Base-by-base conservation (phyloP, 2,113 vertebrate species). In the Lepisosteus osseus region DNA sequence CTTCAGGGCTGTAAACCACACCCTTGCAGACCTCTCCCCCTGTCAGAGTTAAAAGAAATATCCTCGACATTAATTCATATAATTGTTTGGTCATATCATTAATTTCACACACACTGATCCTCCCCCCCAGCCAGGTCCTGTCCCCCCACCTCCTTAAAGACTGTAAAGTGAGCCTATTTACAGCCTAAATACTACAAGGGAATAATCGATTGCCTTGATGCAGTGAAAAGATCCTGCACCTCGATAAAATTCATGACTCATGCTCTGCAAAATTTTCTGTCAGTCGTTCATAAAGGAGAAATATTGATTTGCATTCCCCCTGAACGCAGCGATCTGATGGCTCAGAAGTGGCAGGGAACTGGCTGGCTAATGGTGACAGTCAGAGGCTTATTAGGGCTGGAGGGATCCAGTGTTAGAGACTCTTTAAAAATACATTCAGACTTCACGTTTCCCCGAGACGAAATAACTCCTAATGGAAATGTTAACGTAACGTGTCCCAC, bases 251-350 rank as follows among this genome's bases (percentile, higher is more conserved):
- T 42, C 64, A 42, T 47, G 64, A 45, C 42, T 66, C 47, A 44
- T 42, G 3, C 64, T 66, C 44, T n/a, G 64, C 29, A 6, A 65
- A 44, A 65, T 43, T 6, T 41, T 1, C 63, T 65, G 63, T 63
- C 61, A 65, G 62, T 45, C 47, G 47, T 66, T 44, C 6, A n/a
- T 44, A 7, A 51, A 44, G 64, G 64, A 66, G 64, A 66, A 44
- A 66, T 66, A 66, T 66, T 47, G 64, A 66, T 47, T 42, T 41
- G 44, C 64, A 66, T 66, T 66, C 42, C 64, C 42, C 15, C 42
- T 3, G 6, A 8, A 45, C 6, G 14, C 14, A n/a, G 43, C 41
- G 12, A 14, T 65, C 29, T 29, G 17, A 63, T 5, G 15, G 66
- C 14, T 29, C 13, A 9, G 15, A 17, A 8, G 13, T 15, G 3